These are phyloP conservation scores for Synanthedon vespiformis DNA, from an alignment of 2,888 invertebrate genomes.

Conservation along the genomic window DNA sequence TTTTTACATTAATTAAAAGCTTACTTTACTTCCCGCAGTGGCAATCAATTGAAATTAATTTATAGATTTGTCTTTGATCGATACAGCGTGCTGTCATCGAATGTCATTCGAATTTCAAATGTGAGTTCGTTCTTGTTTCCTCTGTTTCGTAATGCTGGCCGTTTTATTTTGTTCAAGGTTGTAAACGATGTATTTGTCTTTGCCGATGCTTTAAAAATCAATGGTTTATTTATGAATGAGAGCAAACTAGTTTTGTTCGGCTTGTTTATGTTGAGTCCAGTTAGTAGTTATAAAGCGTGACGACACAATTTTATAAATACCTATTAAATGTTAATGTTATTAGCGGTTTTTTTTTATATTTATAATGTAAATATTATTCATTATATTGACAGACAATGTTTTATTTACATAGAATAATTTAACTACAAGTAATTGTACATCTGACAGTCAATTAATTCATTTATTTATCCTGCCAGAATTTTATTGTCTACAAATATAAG, in stretches of 20 bases:
- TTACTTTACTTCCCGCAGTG: too few species aligned
- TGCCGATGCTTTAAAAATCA: conserved; percentile 12
- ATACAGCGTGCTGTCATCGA: conserved; percentile 6
- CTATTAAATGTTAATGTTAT: too few species aligned
- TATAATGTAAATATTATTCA: too few species aligned
- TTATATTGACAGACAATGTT: too few species aligned
- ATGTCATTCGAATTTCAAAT: conserved; percentile 2
- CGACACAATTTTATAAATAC: not conserved
- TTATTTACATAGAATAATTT: too few species aligned
- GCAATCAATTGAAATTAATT: too few species aligned
- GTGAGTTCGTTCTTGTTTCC: not conserved
- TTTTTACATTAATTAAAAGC: too few species aligned
- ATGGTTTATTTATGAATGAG: conserved; percentile 24
- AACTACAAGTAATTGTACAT: too few species aligned
- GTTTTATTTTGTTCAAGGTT: conserved; percentile 11
- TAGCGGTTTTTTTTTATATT: not conserved
- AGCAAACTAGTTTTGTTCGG: conserved; percentile 16
- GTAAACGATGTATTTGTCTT: conserved; percentile 8
- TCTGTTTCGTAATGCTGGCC: not conserved
- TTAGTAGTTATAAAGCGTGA: not conserved
- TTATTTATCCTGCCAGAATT: too few species aligned
- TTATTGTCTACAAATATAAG: too few species aligned
- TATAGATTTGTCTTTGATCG: too few species aligned
- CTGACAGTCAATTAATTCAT: too few species aligned
- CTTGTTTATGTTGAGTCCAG: not conserved